These are phyloP conservation scores for Caenorhabditis wallacei DNA, from an alignment of 2,888 invertebrate genomes.

Conservation along the genomic window DNA sequence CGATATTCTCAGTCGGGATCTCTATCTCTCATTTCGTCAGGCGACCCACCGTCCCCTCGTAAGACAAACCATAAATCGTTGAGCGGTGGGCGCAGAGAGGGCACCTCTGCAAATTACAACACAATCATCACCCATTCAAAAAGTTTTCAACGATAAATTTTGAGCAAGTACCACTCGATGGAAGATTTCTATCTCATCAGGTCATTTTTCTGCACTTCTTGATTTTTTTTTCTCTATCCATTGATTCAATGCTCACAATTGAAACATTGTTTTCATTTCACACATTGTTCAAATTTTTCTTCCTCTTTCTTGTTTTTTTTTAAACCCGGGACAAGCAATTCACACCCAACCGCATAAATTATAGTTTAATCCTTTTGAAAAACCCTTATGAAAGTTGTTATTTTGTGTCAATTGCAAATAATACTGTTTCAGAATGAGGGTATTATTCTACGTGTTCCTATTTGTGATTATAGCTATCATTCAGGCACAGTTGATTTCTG, in stretches of 20 bases:
- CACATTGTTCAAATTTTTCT: background rate
- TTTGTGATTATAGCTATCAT: constrained; percentile 24
- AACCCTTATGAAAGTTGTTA: background rate
- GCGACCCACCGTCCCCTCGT: constrained; percentile 50
- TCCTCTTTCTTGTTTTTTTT: background rate
- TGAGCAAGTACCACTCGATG: constrained; percentile 20
- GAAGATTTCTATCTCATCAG: background rate
- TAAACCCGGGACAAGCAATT: background rate
- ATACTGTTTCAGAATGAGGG: constrained; percentile 44
- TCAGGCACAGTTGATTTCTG: constrained; percentile 42
- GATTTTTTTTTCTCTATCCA: background rate
- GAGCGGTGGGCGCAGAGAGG: constrained; percentile 58
- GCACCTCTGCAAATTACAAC: constrained; percentile 57
- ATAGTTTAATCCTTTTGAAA: constrained; percentile 2
- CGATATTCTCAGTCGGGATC: constrained; percentile 31
- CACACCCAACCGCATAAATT: constrained; percentile 15
- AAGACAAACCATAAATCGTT: constrained; percentile 61
- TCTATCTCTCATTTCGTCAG: constrained; percentile 35
- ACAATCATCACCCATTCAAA: constrained; percentile 41
- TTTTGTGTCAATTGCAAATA: background rate
- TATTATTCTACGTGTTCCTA: constrained; percentile 33
- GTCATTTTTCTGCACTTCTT: background rate
- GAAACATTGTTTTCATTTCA: background rate
- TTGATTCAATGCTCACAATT: background rate
- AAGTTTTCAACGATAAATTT: constrained; percentile 37